A percentile compares a stretch with the other conserved stretches of the same genome.
phyloP scores from a whole-genome alignment of 2,113 vertebrate genomes.

The Lepus europaeus region DNA sequence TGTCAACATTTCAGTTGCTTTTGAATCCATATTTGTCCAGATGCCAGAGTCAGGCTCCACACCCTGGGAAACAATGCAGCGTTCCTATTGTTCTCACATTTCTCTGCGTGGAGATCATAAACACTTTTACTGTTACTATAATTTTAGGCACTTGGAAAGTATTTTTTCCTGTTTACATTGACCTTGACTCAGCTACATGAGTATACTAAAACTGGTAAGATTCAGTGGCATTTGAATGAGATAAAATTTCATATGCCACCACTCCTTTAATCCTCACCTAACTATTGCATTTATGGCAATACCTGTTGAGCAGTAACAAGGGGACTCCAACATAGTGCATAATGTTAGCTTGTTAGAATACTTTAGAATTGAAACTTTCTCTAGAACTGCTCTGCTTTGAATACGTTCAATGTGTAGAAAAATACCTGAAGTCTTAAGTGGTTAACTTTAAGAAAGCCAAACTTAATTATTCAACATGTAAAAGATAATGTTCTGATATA shows the following conservation, averaged over 20 bases:
- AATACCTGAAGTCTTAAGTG: not conserved
- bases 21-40: not conserved
- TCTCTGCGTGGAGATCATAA: not conserved
- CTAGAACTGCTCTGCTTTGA: not conserved
- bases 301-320: not conserved
- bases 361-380: not conserved
- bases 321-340: not conserved
- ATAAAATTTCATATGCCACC: not conserved
- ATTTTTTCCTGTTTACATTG: not conserved
- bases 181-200: not conserved
- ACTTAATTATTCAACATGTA: slow-evolving; percentile 65
- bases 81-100: not conserved
- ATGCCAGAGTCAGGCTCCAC: not conserved
- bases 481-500: slow-evolving; percentile 63
- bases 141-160: not conserved
- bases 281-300: slow-evolving; percentile 22
- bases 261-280: not conserved
- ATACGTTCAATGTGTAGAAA: slow-evolving; percentile 36
- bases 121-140: not conserved
- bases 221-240: not conserved
- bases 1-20: slow-evolving; percentile 51
- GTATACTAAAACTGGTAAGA: not conserved
- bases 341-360: not conserved
- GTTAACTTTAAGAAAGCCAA: slow-evolving; percentile 56
- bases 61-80: not conserved